Percentiles rank a stretch among this genome's conserved stretches.
phyloP scores from a whole-genome alignment of 37 sponge, comb jelly and placozoan genomes.

The Halichondria panicea region DNA sequence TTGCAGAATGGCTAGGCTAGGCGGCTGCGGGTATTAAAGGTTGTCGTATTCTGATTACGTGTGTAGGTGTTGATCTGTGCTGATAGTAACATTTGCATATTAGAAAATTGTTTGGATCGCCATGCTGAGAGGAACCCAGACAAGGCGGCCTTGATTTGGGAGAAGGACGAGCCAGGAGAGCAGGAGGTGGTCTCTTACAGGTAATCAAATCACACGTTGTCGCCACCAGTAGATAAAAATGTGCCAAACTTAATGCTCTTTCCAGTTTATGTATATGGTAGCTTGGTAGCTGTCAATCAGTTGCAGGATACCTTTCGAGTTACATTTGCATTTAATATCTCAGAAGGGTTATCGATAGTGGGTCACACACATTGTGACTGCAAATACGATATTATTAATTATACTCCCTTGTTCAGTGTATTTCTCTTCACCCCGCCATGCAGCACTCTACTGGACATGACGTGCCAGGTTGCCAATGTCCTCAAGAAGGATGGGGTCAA shows the following conservation, averaged over 20 bases:
- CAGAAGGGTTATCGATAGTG: neutral
- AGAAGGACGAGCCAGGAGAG: slow-evolving; percentile 86
- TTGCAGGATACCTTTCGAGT: neutral
- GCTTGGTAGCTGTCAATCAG: neutral
- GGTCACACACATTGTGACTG: too few relatives aligned
- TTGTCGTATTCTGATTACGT: too few relatives aligned
- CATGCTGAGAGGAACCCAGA: slow-evolving; percentile 71
- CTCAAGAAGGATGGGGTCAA: slow-evolving; percentile 80
- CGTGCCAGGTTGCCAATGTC: slow-evolving; percentile 90
- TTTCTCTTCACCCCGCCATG: neutral
- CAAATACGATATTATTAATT: too few relatives aligned
- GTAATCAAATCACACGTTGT: slow-evolving; percentile 39
- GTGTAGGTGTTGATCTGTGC: too few relatives aligned
- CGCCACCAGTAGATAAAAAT: too few relatives aligned
- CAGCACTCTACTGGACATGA: slow-evolving; percentile 80
- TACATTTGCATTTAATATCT: neutral
- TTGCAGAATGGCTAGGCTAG: neutral
- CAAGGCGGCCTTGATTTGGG: slow-evolving; percentile 88
- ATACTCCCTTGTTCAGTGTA: neutral
- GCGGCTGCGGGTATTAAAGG: neutral
- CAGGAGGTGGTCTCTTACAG: slow-evolving; percentile 79
- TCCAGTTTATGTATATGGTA: neutral
- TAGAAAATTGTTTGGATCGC: slow-evolving; percentile 90
- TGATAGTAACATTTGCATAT: neutral
- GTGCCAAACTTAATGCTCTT: neutral